Evolutionary conservation across 2,888 invertebrate species (phyloP).

Genomic region (Trachelus stipa): DNA sequence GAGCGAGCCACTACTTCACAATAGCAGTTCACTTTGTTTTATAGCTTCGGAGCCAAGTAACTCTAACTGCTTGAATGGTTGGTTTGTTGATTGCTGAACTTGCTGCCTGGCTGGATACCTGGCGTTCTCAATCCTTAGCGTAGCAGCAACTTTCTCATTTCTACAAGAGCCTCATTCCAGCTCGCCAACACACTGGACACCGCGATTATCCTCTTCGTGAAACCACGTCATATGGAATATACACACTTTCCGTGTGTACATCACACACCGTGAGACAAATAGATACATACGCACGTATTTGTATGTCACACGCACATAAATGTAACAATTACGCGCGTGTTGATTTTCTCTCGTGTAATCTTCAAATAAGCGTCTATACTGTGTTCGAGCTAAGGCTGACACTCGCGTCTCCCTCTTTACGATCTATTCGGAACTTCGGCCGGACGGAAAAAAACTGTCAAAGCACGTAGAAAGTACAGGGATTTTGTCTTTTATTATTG

Average conservation of each 20-base stretch:
- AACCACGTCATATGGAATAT: background rate
- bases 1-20: background rate
- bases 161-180: conserved; percentile 34
- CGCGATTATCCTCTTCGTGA: background rate
- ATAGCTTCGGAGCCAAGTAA: background rate
- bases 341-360: background rate
- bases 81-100: background rate
- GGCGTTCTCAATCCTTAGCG: background rate
- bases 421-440: background rate
- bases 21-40: background rate
- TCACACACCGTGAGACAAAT: background rate
- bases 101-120: conserved; percentile 2
- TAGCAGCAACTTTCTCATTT: conserved; percentile 54
- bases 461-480: background rate
- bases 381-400: background rate
- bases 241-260: background rate
- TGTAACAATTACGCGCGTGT: background rate
- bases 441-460: background rate
- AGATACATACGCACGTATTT: background rate
- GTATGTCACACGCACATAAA: background rate
- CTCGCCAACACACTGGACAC: conserved; percentile 5
- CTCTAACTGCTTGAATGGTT: background rate
- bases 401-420: background rate
- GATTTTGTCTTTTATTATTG: background rate
- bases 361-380: background rate